Base-by-base conservation (phyloP, 2,797 vertebrate species). In the Halcyon chelicuti region DNA sequence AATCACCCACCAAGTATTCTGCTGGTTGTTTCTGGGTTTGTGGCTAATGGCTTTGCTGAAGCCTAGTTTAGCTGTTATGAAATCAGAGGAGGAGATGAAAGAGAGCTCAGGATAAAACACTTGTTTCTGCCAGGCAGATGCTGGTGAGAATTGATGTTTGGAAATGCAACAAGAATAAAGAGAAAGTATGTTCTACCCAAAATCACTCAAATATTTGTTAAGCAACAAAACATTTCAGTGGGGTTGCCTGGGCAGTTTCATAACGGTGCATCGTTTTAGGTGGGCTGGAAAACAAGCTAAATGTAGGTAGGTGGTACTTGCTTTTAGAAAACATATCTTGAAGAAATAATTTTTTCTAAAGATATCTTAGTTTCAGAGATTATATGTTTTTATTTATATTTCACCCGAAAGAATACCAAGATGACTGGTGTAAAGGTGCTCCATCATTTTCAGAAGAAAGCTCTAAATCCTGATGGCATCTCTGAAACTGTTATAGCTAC, bases 301-400 rank as follows among this genome's bases (percentile, higher is more conserved):
- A 25, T 0, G 2, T 86, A 83, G 80, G 96, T 73, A 79, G 90
- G 75, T 60, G 77, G 39, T 33, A 46, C 70, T 66, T 63, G 77
- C 4, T 91, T 94, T 94, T 87, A 52, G 84, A 40, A 62, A 44
- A 70, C 33, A 70, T 63, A 92, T 55, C 81, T 81, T 82, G 90
- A 70, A 95, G 70, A 66, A 79, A 77, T 40, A 40, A 14, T 9
- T 57, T 73, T 90, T 92, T 72, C 88, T 84, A 78, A 88, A 86
- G 75, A 75, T 84, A 91, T 5, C 63, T 49, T 14, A 1, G 46
- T 62, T 22, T 49, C 68, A 61, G 74, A 61, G 67, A 31, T 49
- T 18, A 1, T 68, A 62, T 13, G 52, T 93, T 93, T 61, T 52
- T 42, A 52, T 63, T 87, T 67, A 29, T 70, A 29, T 61, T 85